A percentile compares a stretch with the other conserved stretches of the same genome.
These are phyloP conservation scores for Laticauda colubrina DNA, from an alignment of 2,113 vertebrate species.

Conservation along the genomic window DNA sequence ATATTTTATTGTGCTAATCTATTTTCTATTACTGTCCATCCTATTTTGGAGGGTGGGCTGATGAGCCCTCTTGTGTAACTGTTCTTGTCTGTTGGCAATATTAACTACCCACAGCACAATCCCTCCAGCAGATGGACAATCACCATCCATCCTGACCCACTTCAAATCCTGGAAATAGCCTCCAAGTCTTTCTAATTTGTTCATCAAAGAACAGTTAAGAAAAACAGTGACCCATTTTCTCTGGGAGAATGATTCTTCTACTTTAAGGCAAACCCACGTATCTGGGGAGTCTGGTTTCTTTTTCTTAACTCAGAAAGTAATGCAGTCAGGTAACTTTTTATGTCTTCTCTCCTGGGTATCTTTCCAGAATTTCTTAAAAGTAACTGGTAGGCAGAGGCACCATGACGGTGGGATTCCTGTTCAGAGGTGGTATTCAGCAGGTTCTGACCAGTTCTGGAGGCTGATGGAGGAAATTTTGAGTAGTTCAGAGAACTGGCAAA, in stretches of 20 bases:
- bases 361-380: background rate
- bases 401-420: background rate
- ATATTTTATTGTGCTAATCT: background rate
- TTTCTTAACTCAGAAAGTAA: background rate
- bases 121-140: background rate
- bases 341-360: background rate
- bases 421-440: too few species aligned
- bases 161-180: background rate
- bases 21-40: background rate
- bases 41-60: background rate
- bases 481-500: too few species aligned
- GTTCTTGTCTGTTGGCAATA: background rate
- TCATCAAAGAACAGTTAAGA: background rate
- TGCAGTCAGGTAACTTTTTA: background rate
- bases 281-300: background rate
- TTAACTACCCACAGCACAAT: background rate
- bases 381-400: background rate
- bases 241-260: background rate
- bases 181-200: background rate
- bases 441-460: too few species aligned
- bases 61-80: background rate
- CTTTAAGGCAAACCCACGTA: background rate
- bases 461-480: too few species aligned
- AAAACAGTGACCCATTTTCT: background rate
- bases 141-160: background rate